Conservation (phyloP, 2,888 invertebrate species). For the Rhingia rostrata region DNA sequence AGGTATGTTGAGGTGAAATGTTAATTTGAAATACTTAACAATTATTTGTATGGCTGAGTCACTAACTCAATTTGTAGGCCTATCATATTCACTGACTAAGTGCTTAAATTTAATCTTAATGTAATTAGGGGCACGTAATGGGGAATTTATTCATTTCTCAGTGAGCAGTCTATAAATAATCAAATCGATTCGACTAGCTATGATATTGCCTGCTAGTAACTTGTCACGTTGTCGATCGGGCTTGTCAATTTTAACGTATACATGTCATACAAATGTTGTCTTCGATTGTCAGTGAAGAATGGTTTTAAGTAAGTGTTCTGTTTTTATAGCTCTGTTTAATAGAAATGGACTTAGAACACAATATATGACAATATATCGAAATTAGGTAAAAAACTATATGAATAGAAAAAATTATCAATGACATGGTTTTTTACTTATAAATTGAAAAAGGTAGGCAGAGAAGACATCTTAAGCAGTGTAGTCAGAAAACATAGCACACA, state of each 20-base stretch:
- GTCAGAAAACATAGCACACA: no score
- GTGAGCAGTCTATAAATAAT: slow-evolving; percentile 19
- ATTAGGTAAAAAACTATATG: no score
- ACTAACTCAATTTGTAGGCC: slow-evolving; percentile 17
- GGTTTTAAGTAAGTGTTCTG: neutral
- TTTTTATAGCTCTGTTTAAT: neutral
- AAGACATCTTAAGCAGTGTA: no score
- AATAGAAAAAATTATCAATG: no score
- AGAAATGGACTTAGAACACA: no score
- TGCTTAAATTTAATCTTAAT: slow-evolving; percentile 28
- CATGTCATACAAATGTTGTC: neutral
- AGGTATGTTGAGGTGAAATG: slow-evolving; percentile 1
- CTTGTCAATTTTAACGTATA: neutral
- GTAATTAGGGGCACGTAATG: slow-evolving; percentile 36
- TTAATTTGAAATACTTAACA: slow-evolving; percentile 8
- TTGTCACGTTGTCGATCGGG: slow-evolving; percentile 1
- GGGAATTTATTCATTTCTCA: slow-evolving; percentile 41
- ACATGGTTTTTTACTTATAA: no score
- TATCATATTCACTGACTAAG: neutral
- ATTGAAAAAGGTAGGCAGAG: no score
- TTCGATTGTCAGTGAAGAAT: neutral
- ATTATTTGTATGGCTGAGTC: slow-evolving; percentile 23
- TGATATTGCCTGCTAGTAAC: neutral
- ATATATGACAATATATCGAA: no score
- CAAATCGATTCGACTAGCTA: neutral